A percentile compares a stretch with the other conserved stretches of the same genome.
Evolutionary conservation across 2,888 invertebrate genomes (phyloP).

Genomic region (Caradrina kadenii): DNA sequence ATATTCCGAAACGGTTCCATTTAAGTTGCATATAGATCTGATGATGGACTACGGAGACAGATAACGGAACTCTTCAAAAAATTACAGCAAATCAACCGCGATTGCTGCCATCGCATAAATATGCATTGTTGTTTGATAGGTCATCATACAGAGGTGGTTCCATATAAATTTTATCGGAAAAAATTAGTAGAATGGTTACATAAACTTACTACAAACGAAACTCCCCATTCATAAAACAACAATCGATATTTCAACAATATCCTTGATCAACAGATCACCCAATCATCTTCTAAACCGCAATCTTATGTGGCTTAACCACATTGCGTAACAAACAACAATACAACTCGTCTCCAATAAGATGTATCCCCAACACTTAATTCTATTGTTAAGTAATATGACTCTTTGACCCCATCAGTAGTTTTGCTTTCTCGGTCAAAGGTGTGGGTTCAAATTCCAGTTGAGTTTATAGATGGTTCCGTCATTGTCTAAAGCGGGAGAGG

Average conservation of each 20-base stretch:
- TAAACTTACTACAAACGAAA: too few species aligned
- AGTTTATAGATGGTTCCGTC: slow-evolving; percentile 63
- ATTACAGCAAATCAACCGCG: too few species aligned
- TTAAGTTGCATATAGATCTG: too few species aligned
- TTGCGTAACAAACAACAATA: slow-evolving; percentile 55
- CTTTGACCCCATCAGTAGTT: slow-evolving; percentile 63
- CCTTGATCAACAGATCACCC: slow-evolving; percentile 52
- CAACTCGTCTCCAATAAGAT: slow-evolving; percentile 53
- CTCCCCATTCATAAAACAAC: slow-evolving; percentile 16
- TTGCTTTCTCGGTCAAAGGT: slow-evolving; percentile 64
- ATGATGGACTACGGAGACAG: too few species aligned
- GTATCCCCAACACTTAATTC: slow-evolving; percentile 58
- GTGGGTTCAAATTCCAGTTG: slow-evolving; percentile 64
- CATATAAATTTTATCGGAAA: too few species aligned
- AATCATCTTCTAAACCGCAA: slow-evolving; percentile 58
- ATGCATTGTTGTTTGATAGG: too few species aligned
- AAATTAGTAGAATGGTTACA: too few species aligned
- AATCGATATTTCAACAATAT: slow-evolving; percentile 21
- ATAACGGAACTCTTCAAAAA: too few species aligned
- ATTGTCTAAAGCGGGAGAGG: slow-evolving; percentile 58
- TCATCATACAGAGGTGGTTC: too few species aligned
- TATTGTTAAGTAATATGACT: slow-evolving; percentile 65
- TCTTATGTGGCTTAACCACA: slow-evolving; percentile 49
- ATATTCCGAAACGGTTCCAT: too few species aligned
- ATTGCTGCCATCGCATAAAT: too few species aligned